Evolutionary conservation across 1,140 invertebrate genomes (phyloP), one percentile per base, ranked within the genome.

Genomic region (Drosophila ogumai): DNA sequence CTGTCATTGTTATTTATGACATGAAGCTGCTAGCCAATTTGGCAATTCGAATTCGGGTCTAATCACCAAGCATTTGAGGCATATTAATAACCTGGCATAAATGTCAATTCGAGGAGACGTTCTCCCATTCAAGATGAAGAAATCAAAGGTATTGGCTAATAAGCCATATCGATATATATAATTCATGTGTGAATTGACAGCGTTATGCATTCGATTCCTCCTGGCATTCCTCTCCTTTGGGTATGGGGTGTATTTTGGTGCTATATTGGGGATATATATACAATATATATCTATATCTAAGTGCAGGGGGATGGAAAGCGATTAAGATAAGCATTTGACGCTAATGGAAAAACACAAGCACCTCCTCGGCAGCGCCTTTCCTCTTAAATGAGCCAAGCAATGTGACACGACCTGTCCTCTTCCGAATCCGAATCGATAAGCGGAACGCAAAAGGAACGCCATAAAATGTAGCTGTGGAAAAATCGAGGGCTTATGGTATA

Each of bases 271-370:
- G 9, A 17, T 17, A 43, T 41, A n/a, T n/a, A n/a, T 40, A 3
- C 6, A 40, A 38, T 38, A 3, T n/a, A 40, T 41, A 43, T 43
- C 9, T 32, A 40, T 8, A 32, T 8, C 31, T n/a, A 10, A 59
- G 54, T 32, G 67, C 55, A 32, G 65, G 68, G 50, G 54, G 63
- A 76, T n/a, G 43, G 65, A 82, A 75, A 76, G 63, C 81, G 81
- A 84, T 85, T 84, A 85, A 84, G 81, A 84, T 84, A 85, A 84
- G 73, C 73, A 84, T 85, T 84, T 85, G 57, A 44, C 28, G 63
- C 74, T 65, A 78, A 73, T 82, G 74, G 60, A 81, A 81, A 67
- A 77, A 61, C 60, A 59, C 46, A 56, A 13, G 19, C 40, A 52
- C 8, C 25, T n/a, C 9, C 4, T 4, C 36, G 54, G 32, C 54